Base-by-base conservation (phyloP, 2,888 invertebrate species). In the Marronus borbonicus region DNA sequence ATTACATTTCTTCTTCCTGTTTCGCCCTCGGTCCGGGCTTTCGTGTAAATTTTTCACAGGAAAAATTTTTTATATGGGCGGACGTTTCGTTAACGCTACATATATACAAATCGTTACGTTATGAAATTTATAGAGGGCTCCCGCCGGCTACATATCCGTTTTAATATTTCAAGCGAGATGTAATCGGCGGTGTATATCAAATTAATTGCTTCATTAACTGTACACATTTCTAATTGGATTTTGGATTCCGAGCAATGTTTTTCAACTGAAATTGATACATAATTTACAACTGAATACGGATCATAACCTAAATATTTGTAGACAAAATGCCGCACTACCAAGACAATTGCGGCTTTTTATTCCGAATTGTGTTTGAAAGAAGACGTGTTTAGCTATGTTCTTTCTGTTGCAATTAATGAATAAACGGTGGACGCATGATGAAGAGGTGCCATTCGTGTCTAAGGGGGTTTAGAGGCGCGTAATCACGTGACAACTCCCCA, bases 31-130 rank as follows among this genome's bases (percentile, higher is more conserved):
- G 17, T 58, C 12, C 49, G 28, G 58, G 24, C 24, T 72, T 72
- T 72, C 72, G 72, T 72, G 72, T 58, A 58, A 72, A 72, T 72
- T 72, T 66, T 72, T 58, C 20, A 58, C 12, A 39, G 39, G 39
- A 10, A 70, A 70, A 44, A 58, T 10, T 3, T 31, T 55, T 28
- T 70, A 70, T 58, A 24, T 44, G 17, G 58, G n/a, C 36, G 72
- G 58, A 36, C 58, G 39, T 55, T 70, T 17, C 39, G 58, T 72
- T 72, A 69, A n/a, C 64, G 36, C 31, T 31, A 31, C n/a, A 64
- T n/a, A 64, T 31, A 64, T 14, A 64, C 14, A 36, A 39, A 64
- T 64, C n/a, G 64, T 55, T 55, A 55, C 20, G 3, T 17, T 17
- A 55, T 8, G 17, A 55, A 55, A 55, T 55, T 55, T 20, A 20